Percentiles rank a stretch among this genome's conserved stretches.
These are phyloP conservation scores for Camelus dromedarius DNA, from an alignment of 2,113 vertebrate species.

Conservation along the genomic window DNA sequence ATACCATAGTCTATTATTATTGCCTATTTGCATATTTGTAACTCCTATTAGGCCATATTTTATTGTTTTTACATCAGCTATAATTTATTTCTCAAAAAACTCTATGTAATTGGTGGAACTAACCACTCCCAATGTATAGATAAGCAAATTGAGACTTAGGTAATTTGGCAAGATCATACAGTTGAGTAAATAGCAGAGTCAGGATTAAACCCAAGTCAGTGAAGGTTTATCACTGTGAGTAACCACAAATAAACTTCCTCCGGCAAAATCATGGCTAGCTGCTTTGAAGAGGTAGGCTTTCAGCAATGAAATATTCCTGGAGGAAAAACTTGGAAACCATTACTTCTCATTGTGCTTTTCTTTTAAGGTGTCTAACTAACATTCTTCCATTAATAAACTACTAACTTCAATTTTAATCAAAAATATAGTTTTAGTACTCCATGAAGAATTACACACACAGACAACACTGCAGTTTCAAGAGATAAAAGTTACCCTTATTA, in stretches of 20 bases:
- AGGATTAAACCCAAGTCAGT: neutral
- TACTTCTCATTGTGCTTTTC: neutral
- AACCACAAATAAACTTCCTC: neutral
- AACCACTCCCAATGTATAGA: neutral
- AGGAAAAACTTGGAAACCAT: neutral
- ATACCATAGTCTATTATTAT: neutral
- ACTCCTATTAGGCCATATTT: neutral
- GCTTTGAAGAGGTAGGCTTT: neutral
- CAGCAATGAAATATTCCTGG: neutral
- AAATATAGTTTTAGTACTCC: constrained; percentile 56
- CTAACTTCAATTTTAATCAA: constrained; percentile 63
- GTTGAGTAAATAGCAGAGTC: neutral
- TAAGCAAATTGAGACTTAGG: neutral
- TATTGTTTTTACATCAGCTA: neutral
- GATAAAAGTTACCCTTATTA: constrained; percentile 13
- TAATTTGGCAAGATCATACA: neutral
- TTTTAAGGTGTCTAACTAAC: neutral
- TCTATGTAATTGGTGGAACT: neutral
- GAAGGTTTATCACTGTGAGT: neutral
- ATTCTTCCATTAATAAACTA: neutral
- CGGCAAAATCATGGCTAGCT: neutral
- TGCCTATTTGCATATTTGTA: neutral
- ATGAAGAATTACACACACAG: neutral
- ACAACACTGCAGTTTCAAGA: constrained; percentile 54
- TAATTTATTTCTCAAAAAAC: neutral